These are phyloP conservation scores for Phoxinus dragarum DNA, from an alignment of 2,797 vertebrate genomes.

Conservation along the genomic window DNA sequence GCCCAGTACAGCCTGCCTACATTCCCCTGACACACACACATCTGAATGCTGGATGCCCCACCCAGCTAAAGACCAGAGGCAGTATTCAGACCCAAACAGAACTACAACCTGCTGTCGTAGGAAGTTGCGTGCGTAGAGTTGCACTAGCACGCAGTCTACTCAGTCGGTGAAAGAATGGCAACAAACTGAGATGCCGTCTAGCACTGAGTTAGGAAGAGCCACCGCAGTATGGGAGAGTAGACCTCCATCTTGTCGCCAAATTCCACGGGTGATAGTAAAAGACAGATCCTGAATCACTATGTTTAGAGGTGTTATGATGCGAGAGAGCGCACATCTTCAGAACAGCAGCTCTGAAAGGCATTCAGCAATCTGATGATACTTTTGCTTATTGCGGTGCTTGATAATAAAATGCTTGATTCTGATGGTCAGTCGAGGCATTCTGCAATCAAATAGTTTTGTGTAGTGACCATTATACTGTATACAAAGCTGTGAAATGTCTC, in stretches of 20 bases:
- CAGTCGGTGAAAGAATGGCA: conserved; percentile 2
- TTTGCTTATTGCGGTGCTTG: neutral
- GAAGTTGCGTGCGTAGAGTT: neutral
- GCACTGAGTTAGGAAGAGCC: conserved; percentile 14
- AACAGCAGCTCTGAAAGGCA: neutral
- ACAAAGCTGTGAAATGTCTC: neutral
- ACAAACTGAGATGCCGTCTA: conserved; percentile 36
- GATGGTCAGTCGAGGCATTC: neutral
- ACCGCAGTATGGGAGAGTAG: conserved; percentile 13
- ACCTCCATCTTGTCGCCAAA: conserved; percentile 39
- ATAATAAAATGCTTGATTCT: neutral
- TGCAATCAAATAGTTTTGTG: neutral
- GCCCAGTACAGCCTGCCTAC: conserved; percentile 58
- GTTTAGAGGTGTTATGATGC: conserved; percentile 36
- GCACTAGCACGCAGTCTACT: neutral
- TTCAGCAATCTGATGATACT: neutral
- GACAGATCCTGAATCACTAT: conserved; percentile 49
- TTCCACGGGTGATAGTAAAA: conserved; percentile 39
- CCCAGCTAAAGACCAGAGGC: conserved; percentile 44
- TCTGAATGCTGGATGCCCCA: conserved; percentile 36
- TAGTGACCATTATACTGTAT: neutral
- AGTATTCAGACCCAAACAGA: conserved; percentile 36
- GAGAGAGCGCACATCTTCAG: conserved; percentile 18
- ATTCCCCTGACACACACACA: conserved; percentile 56
- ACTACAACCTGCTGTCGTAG: conserved; percentile 5